phyloP scores from a whole-genome alignment of 2,888 invertebrate species.

The Rhaphigaster nebulosa region DNA sequence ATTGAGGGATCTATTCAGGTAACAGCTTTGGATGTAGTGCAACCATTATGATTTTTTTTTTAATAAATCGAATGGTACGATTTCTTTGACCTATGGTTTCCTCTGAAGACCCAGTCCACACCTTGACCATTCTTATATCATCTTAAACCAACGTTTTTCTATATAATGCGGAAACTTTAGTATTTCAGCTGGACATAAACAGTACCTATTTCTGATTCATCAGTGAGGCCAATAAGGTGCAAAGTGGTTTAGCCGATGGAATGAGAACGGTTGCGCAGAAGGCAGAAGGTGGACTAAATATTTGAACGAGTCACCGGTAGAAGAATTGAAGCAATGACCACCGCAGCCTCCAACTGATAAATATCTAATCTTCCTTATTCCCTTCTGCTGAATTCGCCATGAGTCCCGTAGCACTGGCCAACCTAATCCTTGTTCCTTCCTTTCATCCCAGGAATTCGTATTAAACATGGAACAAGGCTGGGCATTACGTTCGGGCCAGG shows the following conservation, averaged over 20 bases:
- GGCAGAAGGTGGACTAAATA: not conserved
- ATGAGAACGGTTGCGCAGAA: not conserved
- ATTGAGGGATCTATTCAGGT: too few species aligned
- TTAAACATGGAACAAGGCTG: conserved; percentile 18
- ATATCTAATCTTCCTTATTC: conserved; percentile 35
- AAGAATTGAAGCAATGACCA: conserved; percentile 20
- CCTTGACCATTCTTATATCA: too few species aligned
- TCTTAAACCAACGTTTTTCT: too few species aligned
- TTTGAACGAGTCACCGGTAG: not conserved
- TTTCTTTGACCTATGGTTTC: too few species aligned
- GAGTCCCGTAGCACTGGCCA: not conserved
- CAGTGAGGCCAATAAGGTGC: not conserved
- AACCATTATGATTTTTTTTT: too few species aligned
- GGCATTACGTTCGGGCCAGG: not conserved
- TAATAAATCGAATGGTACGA: too few species aligned
- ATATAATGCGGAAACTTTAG: not conserved
- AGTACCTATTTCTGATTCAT: not conserved
- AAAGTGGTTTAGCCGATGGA: conserved; percentile 6
- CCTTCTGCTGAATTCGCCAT: not conserved
- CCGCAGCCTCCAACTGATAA: conserved; percentile 5
- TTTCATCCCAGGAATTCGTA: conserved; percentile 4
- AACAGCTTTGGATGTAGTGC: too few species aligned
- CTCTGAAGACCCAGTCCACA: too few species aligned
- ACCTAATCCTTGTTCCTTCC: conserved; percentile 3
- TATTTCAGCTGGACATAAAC: not conserved